phyloP scores from a whole-genome alignment of 2,797 vertebrate genomes.

The Oryzias dopingdopingensis region DNA sequence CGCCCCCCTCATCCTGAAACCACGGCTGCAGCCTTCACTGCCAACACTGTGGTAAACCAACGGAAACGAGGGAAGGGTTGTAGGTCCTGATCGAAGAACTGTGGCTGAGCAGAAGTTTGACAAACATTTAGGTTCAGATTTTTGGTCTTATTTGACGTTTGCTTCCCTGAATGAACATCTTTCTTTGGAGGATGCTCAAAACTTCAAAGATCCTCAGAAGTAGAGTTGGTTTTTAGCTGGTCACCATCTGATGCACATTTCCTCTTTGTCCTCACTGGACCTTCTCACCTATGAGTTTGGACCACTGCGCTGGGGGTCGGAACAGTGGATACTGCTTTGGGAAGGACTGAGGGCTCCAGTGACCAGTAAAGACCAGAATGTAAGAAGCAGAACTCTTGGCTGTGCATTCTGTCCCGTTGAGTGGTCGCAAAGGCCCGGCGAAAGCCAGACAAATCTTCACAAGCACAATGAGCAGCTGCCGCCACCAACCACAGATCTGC shows the following conservation, averaged over 20 bases:
- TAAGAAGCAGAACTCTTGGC: constrained; percentile 79
- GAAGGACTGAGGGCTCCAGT: constrained; percentile 81
- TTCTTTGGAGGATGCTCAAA: neutral
- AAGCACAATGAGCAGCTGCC: constrained; percentile 71
- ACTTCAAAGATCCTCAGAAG: too few species aligned
- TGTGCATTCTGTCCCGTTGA: constrained; percentile 70
- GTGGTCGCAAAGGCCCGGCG: constrained; percentile 57
- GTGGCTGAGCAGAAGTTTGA: constrained; percentile 36
- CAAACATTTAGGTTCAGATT: constrained; percentile 51
- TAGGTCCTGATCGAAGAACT: constrained; percentile 34
- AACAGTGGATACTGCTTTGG: constrained; percentile 84
- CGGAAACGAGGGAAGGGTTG: constrained; percentile 46
- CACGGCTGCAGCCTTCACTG: constrained; percentile 28
- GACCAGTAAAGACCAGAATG: constrained; percentile 82
- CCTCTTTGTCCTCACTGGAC: neutral
- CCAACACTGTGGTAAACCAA: constrained; percentile 59
- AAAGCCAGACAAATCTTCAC: constrained; percentile 67
- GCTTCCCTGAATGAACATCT: constrained; percentile 60
- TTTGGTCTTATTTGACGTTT: constrained; percentile 18
- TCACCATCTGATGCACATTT: neutral
- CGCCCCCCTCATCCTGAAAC: constrained; percentile 23
- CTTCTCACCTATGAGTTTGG: constrained; percentile 81
- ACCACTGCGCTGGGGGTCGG: constrained; percentile 85
- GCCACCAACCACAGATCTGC: constrained; percentile 71
- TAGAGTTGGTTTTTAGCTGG: too few species aligned